Evolutionary conservation across 2,113 vertebrate genomes (phyloP).

Genomic region (Lophura nycthemera): DNA sequence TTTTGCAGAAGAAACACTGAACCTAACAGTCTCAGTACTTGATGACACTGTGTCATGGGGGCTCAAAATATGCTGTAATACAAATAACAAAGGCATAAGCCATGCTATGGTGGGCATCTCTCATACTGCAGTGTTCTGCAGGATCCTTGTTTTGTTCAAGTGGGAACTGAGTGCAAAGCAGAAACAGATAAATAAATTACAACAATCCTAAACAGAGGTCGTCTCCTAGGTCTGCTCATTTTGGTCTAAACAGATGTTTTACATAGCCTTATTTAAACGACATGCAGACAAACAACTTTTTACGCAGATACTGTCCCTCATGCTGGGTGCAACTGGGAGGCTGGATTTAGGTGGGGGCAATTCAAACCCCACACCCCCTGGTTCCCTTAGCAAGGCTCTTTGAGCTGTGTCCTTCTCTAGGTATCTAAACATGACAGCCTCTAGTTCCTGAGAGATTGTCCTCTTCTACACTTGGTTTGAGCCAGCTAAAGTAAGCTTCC

Average conservation of each 20-base stretch:
- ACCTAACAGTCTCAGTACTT: not conserved
- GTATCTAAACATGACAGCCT: not conserved
- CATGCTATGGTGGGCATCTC: not conserved
- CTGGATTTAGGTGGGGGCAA: not conserved
- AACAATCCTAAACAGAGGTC: not conserved
- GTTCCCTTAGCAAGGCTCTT: not conserved
- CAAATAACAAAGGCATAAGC: not conserved
- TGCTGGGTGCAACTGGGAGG: not conserved
- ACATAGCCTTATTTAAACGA: not conserved
- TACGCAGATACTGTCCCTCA: not conserved
- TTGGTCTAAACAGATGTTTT: not conserved
- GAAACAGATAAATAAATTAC: not conserved
- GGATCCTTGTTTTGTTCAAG: not conserved
- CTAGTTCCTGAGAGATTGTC: not conserved
- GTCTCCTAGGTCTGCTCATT: not conserved
- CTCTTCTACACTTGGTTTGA: rapidly evolving
- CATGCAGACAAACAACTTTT: not conserved
- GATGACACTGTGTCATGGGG: not conserved
- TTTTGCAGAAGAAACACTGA: not conserved
- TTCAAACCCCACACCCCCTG: not conserved
- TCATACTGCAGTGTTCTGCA: rapidly evolving
- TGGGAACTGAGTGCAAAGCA: not conserved
- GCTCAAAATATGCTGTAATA: not conserved
- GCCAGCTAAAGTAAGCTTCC: not conserved
- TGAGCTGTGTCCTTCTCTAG: not conserved